Evolutionary conservation across 2,113 vertebrate species (phyloP), one percentile per base, ranked within the genome.

Genomic region (Cheirogaleus medius): DNA sequence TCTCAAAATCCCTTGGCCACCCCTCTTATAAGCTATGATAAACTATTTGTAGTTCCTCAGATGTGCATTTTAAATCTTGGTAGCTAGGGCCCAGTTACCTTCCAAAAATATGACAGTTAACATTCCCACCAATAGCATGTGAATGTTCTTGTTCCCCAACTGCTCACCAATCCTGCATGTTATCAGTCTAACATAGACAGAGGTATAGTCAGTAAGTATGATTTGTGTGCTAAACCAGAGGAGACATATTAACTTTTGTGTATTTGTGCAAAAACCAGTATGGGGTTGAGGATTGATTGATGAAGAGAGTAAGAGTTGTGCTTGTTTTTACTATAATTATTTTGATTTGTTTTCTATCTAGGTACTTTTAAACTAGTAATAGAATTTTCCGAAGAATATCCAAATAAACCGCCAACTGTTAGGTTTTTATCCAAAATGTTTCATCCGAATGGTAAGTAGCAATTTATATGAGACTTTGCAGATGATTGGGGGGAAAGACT

Each of bases 371-470:
- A 99, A 99, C 99, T 99, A 98, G 99, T 99, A 98, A 99, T 99
- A 99, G 99, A 99, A 98, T 99, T 99, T 99, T 99, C 99, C 23
- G 99, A 99, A 99, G 99, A 99, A 98, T 99, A 99, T 98, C 99
- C 99, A 96, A 99, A 99, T 98, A 99, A 99, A 97, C 99, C 99
- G 97, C 99, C 99, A 96, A 99, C 99, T 97, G 99, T 99, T 98
- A 99, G 99, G 97, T 99, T 99, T 99, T 99, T 99, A 97, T 99
- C 99, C 98, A 99, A 99, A 99, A 99, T 99, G 99, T 99, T 99
- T 98, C 99, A 99, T 99, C 99, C 99, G 78, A 99, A 99, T 98
- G 99, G 99, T 99, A 98, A 99, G 99, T 97, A 95, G 87, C 97
- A 0, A 34, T 91, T 97, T 90, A 95, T 91, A 95, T 93, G 93